Percentiles rank a stretch among this genome's conserved stretches.
Evolutionary conservation across 2,888 invertebrate species (phyloP).

Genomic region (Tenthredo livida): DNA sequence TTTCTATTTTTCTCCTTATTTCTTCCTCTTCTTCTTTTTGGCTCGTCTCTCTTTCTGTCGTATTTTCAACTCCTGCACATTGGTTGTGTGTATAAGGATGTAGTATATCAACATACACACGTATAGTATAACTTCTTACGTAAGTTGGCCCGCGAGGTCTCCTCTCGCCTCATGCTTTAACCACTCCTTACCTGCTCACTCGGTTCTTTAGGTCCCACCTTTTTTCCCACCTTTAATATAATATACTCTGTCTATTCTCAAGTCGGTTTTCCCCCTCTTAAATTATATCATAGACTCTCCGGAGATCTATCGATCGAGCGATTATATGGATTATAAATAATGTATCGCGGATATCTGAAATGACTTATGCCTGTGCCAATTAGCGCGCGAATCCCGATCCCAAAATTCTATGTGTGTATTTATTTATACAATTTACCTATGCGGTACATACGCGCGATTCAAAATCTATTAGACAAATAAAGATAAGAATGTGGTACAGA

Average conservation of each 20-base stretch:
- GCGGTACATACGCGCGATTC: too few species aligned
- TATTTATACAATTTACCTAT: too few species aligned
- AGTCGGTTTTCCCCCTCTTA: background rate
- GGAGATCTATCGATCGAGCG: too few species aligned
- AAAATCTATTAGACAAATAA: background rate
- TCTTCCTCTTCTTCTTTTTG: background rate
- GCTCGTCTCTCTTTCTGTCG: background rate
- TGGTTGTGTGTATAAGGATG: background rate
- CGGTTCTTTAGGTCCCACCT: slow-evolving; percentile 22
- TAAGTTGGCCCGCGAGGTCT: background rate
- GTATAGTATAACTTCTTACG: background rate
- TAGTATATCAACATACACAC: background rate
- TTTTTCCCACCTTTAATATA: slow-evolving; percentile 26
- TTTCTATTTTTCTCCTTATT: background rate
- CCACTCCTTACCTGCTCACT: background rate
- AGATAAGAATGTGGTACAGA: background rate
- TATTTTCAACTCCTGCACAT: background rate
- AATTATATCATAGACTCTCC: background rate
- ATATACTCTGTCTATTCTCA: background rate
- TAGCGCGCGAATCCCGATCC: too few species aligned
- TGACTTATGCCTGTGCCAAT: too few species aligned
- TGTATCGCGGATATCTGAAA: too few species aligned
- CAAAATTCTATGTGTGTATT: too few species aligned
- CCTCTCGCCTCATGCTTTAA: background rate
- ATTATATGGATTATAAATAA: background rate